Evolutionary conservation across 2,113 vertebrate species (phyloP).

Genomic region (Alosa alosa): DNA sequence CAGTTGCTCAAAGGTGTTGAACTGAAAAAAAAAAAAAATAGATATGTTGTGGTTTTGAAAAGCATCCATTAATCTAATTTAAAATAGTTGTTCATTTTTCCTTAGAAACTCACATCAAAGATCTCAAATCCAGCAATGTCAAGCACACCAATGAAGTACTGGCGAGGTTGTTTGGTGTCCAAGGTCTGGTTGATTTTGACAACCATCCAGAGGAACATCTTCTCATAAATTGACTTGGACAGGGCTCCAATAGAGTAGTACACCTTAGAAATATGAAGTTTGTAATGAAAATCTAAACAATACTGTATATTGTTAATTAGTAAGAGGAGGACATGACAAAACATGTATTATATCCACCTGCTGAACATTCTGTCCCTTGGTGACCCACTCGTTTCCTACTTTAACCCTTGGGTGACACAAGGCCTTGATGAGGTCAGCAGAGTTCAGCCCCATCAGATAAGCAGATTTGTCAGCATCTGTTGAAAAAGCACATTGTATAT

Average conservation of each 20-base stretch:
- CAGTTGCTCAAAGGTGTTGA: constrained; percentile 84
- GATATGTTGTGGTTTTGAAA: too few species aligned
- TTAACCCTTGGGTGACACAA: constrained; percentile 48
- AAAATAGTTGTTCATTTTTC: too few species aligned
- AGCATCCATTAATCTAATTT: too few species aligned
- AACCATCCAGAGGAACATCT: constrained; percentile 87
- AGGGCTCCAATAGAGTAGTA: constrained; percentile 76
- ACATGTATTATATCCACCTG: constrained; percentile 28
- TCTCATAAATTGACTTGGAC: constrained; percentile 84
- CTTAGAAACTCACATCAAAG: constrained; percentile 75
- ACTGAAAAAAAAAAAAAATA: constrained; percentile 64
- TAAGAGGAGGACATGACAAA: not conserved
- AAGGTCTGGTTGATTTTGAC: constrained; percentile 75
- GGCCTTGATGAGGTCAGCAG: constrained; percentile 46
- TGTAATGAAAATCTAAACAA: not conserved
- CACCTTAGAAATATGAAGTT: constrained; percentile 56
- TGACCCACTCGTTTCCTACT: constrained; percentile 53
- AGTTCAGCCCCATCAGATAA: constrained; percentile 47
- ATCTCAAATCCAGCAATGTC: constrained; percentile 82
- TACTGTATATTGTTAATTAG: too few species aligned
- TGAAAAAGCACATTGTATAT: not conserved
- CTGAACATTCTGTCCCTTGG: constrained; percentile 46
- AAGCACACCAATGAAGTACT: constrained; percentile 87
- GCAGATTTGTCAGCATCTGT: constrained; percentile 44
- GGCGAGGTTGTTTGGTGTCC: constrained; percentile 81